Evolutionary conservation across 2,797 vertebrate species (phyloP), one percentile per base, ranked within the genome.

Genomic region (Channa striata): DNA sequence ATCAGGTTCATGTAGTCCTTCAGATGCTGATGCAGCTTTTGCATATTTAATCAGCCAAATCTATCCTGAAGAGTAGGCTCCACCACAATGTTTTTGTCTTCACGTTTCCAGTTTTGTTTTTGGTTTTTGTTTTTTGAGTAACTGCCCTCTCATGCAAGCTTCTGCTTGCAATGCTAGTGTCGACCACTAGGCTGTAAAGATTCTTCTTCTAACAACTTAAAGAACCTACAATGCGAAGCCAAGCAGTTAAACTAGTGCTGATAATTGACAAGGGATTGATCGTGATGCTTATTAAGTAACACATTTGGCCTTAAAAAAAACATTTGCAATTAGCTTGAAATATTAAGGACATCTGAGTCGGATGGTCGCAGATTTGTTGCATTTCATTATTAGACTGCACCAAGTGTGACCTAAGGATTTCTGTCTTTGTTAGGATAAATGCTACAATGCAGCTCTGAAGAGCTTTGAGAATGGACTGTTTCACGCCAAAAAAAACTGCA

Each of bases 401-500:
- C 4, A 8, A 59, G 4, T 43, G n/a, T 8, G 3, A 66, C n/a
- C 8, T 43, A 37, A 39, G 6, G 3, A 5, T 10, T 57, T 13
- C 5, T 83, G 14, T 77, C 6, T 72, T 34, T 73, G 0, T 36
- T 74, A 93, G 81, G 0, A 0, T 0, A 0, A 4, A 0, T 87
- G 78, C 43, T 0, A 0, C 5, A 0, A 0, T 5, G 9, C 36
- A 11, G 66, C 47, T 6, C 6, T 87, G 33, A 0, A 1, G 0
- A 5, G 4, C 14, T 20, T 57, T 21, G 0, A 0, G 0, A 0
- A 0, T 0, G 70, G n/a, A 39, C 68, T 93, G 54, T 0, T 2
- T 0, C 0, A 0, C 0, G 62, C 42, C 1, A 0, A 0, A 0
- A 0, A 0, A 0, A 17, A 33, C 6, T 86, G 81, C 4, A 0